These are phyloP conservation scores for Cremastinae sp. DNA, from an alignment of 2,888 invertebrate species.

Conservation along the genomic window DNA sequence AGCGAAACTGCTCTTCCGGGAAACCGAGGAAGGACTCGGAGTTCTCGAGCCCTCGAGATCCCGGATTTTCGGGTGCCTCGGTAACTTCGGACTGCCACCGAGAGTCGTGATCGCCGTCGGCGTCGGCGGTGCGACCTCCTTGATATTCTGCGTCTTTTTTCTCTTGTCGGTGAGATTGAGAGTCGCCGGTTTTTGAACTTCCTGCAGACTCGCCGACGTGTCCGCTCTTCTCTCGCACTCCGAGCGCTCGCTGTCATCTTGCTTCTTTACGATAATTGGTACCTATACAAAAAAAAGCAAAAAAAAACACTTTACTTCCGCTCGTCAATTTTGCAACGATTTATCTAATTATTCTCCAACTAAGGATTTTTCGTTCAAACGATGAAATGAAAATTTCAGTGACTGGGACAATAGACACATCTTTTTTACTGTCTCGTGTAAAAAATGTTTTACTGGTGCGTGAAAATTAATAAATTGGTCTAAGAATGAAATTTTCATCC, in stretches of 20 bases:
- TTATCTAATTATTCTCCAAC: not conserved
- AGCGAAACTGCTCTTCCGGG: conserved; percentile 91
- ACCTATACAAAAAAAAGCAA: conserved; percentile 66
- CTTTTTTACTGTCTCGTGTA: no score
- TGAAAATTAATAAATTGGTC: no score
- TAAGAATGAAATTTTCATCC: conserved; percentile 12
- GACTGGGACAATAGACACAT: no score
- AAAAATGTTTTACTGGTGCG: no score
- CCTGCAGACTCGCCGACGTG: conserved; percentile 79
- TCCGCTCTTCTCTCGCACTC: conserved; percentile 69
- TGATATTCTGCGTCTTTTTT: conserved; percentile 74
- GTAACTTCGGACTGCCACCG: conserved; percentile 74
- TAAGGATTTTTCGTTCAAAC: conserved; percentile 4
- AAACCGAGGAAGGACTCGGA: conserved; percentile 87
- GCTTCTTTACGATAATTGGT: conserved; percentile 71
- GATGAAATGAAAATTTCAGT: no score
- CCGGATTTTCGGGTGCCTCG: conserved; percentile 78
- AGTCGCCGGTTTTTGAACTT: conserved; percentile 83
- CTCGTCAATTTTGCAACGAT: not conserved
- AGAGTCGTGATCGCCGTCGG: conserved; percentile 69
- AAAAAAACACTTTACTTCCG: not conserved
- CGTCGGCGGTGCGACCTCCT: conserved; percentile 71
- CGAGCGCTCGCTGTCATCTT: conserved; percentile 42
- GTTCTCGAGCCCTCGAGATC: conserved; percentile 80
- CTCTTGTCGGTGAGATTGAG: conserved; percentile 82